These are phyloP conservation scores for Sinella curviseta DNA, from an alignment of 1,140 invertebrate species.

Conservation along the genomic window DNA sequence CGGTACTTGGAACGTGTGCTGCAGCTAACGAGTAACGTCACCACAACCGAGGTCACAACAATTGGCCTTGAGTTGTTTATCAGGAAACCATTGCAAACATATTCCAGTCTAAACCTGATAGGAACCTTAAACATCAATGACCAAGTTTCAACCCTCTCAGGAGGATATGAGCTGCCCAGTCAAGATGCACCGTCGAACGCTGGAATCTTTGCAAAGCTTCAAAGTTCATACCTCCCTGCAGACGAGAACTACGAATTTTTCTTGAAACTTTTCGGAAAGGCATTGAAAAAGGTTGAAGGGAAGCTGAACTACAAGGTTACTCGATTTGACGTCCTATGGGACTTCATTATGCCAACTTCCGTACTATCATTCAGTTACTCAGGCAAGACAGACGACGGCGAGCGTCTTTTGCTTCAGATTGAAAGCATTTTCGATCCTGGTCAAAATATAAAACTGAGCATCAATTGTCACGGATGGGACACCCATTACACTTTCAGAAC, in stretches of 20 bases:
- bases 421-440: background rate
- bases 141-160: background rate
- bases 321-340: slow-evolving; percentile 5
- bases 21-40: background rate
- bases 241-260: slow-evolving; percentile 15
- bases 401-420: background rate
- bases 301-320: background rate
- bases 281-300: background rate
- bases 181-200: background rate
- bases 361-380: background rate
- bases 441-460: background rate
- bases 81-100: slow-evolving; percentile 22
- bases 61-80: background rate
- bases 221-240: background rate
- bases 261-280: background rate
- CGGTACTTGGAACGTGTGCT: background rate
- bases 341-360: background rate
- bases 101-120: background rate
- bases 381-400: background rate
- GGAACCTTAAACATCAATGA: background rate
- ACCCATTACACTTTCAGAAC: slow-evolving; percentile 11
- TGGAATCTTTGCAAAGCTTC: background rate
- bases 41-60: background rate
- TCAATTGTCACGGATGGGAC: slow-evolving; percentile 1
- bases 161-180: slow-evolving; percentile 12